Base-by-base conservation (phyloP, 2,113 vertebrate species). In the Neogale vison region DNA sequence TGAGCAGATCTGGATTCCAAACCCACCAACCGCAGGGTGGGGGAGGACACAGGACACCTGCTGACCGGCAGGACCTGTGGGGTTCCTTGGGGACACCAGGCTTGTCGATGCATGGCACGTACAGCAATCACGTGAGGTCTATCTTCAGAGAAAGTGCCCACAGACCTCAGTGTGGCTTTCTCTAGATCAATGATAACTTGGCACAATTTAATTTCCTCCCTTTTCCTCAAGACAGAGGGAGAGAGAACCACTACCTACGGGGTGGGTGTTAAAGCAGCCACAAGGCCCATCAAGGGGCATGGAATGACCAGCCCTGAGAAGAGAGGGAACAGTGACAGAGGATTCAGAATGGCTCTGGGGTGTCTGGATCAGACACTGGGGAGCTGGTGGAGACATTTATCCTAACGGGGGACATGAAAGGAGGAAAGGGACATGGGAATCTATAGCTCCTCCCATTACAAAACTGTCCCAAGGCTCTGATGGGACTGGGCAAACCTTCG, bases 181-280 rank as follows among this genome's bases (percentile, higher is more conserved):
- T 90, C 80, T 10, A 84, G 63, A 23, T 76, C 42, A n/a, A 0
- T 18, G 77, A 76, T 71, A 65, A 90, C 90, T 61, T 47, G 88
- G 85, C 84, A n/a, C 86, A 20, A 29, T 61, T 84, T 71, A 81
- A 50, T 65, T 84, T 95, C 86, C 77, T 95, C 95, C 39, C 93
- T 52, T 77, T 50, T 47, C 45, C 82, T 55, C 39, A 8, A 11
- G 31, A 24, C 10, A 29, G 69, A 61, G 59, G 23, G 52, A 50
- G 63, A 24, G 26, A 11, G 2, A 15, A 61, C 29, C 26, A 5
- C 4, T 3, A 67, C 47, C 12, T 17, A 36, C 0, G 7, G 0
- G 8, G 79, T 17, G 7, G 45, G 36, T 45, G 24, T 52, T 21
- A 4, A 39, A 23, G 7, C 6, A 18, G 50, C 4, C 23, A 2